Evolutionary conservation across 2,888 invertebrate genomes (phyloP).

Genomic region (Kuschelorhynchus macadamiae): DNA sequence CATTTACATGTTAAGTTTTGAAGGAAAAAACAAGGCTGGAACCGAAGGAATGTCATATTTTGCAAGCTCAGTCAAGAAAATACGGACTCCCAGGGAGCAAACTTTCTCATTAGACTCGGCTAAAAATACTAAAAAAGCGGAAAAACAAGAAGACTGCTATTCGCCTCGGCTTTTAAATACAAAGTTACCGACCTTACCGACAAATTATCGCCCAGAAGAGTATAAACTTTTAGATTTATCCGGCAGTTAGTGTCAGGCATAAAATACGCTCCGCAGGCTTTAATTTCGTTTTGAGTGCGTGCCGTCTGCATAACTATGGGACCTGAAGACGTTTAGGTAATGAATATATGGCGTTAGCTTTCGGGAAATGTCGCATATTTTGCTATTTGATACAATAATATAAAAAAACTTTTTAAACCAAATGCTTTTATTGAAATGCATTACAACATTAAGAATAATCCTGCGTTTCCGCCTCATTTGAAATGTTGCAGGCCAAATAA

Average conservation of each 20-base stretch:
- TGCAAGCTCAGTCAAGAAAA: conserved; percentile 3
- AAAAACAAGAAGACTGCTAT: conserved; percentile 26
- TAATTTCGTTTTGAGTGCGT: conserved; percentile 51
- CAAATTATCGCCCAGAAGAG: conserved; percentile 50
- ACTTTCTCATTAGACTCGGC: conserved; percentile 30
- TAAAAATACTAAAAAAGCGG: conserved; percentile 26
- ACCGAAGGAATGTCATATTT: background rate
- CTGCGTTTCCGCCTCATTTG: too few species aligned
- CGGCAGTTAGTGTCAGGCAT: conserved; percentile 47
- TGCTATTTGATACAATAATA: too few species aligned
- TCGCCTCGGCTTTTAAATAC: conserved; percentile 45
- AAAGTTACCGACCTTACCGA: conserved; percentile 48
- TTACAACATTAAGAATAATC: too few species aligned
- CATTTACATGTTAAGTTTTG: background rate
- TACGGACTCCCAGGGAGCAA: conserved; percentile 8
- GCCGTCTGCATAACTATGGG: conserved; percentile 44
- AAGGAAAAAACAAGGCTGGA: background rate
- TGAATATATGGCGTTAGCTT: conserved; percentile 30
- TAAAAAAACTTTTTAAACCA: too few species aligned
- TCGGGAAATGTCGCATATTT: too few species aligned
- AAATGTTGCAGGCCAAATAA: too few species aligned
- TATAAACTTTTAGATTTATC: conserved; percentile 51
- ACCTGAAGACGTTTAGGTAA: conserved; percentile 33
- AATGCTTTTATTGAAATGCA: too few species aligned
- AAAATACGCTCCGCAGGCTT: conserved; percentile 49